phyloP scores from a whole-genome alignment of 1,140 invertebrate genomes.

The Doryteuthis pealeii region DNA sequence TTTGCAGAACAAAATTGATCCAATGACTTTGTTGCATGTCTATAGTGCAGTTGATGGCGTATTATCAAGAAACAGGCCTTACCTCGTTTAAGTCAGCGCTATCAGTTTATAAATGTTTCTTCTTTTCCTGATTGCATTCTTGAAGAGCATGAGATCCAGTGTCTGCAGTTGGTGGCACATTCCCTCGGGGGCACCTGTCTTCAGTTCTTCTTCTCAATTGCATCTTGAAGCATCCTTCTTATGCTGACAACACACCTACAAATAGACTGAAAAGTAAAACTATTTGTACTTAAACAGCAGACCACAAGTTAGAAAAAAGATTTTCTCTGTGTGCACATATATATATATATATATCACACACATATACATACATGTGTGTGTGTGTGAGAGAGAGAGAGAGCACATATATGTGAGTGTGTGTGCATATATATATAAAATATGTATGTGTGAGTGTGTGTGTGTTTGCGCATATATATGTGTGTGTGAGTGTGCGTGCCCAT shows the following conservation, averaged over 20 bases:
- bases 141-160: not conserved
- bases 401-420: constrained; percentile 16
- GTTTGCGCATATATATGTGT: constrained; percentile 10
- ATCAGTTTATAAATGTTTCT: not conserved
- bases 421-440: too few relatives aligned
- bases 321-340: not conserved
- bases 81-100: not conserved
- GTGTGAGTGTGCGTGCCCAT: not conserved
- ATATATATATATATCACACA: constrained; percentile 17
- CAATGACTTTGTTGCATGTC: too few relatives aligned
- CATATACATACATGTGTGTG: constrained; percentile 11
- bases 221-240: constrained; percentile 2
- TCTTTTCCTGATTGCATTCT: not conserved
- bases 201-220: constrained; percentile 3
- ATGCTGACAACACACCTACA: not conserved
- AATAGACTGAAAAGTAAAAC: not conserved
- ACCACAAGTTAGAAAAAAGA: too few relatives aligned
- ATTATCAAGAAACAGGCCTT: not conserved
- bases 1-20: too few relatives aligned
- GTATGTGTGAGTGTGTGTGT: constrained; percentile 18
- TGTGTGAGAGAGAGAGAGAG: constrained; percentile 19
- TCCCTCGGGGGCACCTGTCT: not conserved
- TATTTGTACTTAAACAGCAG: not conserved
- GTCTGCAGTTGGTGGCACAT: not conserved
- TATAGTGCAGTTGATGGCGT: too few relatives aligned